These are phyloP conservation scores for Paguma larvata DNA, from an alignment of 2,797 vertebrate species.

Conservation along the genomic window DNA sequence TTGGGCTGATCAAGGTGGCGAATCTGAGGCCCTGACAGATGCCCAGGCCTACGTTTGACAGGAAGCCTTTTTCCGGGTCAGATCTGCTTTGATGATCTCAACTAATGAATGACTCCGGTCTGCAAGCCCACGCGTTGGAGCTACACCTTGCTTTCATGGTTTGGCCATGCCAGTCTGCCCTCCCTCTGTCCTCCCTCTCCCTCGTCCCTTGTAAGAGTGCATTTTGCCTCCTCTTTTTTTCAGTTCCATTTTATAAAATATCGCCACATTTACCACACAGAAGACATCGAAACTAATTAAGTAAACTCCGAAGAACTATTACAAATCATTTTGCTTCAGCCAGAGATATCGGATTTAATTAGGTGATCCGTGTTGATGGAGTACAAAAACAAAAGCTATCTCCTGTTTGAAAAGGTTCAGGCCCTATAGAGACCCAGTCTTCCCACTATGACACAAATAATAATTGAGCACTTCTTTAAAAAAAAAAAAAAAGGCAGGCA, in stretches of 20 bases:
- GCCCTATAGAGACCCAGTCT: slow-evolving; percentile 93
- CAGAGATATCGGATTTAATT: slow-evolving; percentile 98
- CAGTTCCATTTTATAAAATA: slow-evolving; percentile 87
- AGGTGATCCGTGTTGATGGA: slow-evolving; percentile 96
- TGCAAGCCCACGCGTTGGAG: slow-evolving; percentile 80
- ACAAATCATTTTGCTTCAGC: slow-evolving; percentile 93
- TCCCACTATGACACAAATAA: slow-evolving; percentile 92
- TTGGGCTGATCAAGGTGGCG: slow-evolving; percentile 94
- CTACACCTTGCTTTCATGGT: slow-evolving; percentile 92
- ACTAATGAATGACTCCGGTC: slow-evolving; percentile 92
- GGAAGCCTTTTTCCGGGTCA: slow-evolving; percentile 86
- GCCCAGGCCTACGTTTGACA: slow-evolving; percentile 85
- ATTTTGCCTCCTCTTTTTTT: slow-evolving; percentile 87
- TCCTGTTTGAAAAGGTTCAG: slow-evolving; percentile 95
- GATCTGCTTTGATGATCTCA: slow-evolving; percentile 87
- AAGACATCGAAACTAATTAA: slow-evolving; percentile 99
- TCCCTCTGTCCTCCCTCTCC: slow-evolving; percentile 38
- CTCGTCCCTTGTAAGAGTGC: slow-evolving; percentile 43
- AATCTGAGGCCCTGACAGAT: slow-evolving; percentile 87
- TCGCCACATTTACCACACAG: slow-evolving; percentile 91
- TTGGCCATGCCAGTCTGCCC: slow-evolving; percentile 85
- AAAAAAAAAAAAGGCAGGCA: slow-evolving; percentile 85
- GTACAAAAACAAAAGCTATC: slow-evolving; percentile 97
- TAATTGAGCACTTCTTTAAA: slow-evolving; percentile 93
- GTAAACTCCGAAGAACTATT: slow-evolving; percentile 97